These are phyloP conservation scores for Oscheius onirici DNA, from an alignment of 2,888 invertebrate genomes.

Conservation along the genomic window DNA sequence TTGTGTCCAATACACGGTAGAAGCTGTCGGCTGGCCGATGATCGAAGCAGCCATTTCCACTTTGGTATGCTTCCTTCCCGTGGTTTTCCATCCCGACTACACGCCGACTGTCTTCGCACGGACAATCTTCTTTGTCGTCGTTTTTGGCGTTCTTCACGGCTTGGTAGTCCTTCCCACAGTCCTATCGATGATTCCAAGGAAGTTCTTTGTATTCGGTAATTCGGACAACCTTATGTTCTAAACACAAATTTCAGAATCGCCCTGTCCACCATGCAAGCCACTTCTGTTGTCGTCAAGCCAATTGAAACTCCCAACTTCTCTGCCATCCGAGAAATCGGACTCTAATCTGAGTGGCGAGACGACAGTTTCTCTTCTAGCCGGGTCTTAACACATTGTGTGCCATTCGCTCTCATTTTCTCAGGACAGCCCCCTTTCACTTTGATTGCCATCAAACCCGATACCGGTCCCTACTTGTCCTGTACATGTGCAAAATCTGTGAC, in stretches of 20 bases:
- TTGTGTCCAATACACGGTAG: conserved; percentile 35
- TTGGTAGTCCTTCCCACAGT: conserved; percentile 39
- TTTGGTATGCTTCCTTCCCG: conserved; percentile 41
- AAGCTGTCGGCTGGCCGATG: conserved; percentile 43
- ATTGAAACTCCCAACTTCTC: not conserved
- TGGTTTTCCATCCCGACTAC: conserved; percentile 40
- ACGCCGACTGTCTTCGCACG: conserved; percentile 40
- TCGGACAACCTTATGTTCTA: not conserved
- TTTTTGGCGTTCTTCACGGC: conserved; percentile 36
- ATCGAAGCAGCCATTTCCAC: conserved; percentile 43
- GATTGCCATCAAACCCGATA: conserved; percentile 16
- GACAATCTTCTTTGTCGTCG: conserved; percentile 39
- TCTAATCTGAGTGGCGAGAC: conserved; percentile 13
- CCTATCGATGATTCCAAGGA: conserved; percentile 36
- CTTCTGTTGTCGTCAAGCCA: not conserved
- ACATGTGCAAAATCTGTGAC: conserved; percentile 6
- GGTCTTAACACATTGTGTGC: not conserved
- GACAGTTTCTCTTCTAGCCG: conserved; percentile 21
- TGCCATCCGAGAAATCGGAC: conserved; percentile 6
- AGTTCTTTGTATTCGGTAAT: conserved; percentile 31
- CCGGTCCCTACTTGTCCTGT: conserved; percentile 26
- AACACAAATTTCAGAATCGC: not conserved
- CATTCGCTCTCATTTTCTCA: not conserved
- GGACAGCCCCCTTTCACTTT: not conserved
- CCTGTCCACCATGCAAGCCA: not conserved